Evolutionary conservation across 2,113 vertebrate genomes (phyloP).

Genomic region (Corvus moneduloides): DNA sequence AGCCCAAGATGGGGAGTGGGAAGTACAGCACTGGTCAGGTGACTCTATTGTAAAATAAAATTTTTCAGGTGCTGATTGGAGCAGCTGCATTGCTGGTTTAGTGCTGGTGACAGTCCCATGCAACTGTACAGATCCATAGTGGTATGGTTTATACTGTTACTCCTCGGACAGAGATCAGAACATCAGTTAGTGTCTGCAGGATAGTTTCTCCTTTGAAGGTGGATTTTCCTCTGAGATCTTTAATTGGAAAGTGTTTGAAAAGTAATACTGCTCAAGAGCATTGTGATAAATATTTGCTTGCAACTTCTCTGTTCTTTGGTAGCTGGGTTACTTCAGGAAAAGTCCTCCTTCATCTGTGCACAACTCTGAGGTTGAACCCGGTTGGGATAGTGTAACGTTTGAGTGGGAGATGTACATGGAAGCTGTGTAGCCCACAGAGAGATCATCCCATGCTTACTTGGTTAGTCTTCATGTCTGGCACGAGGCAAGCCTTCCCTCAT

Average conservation of each 20-base stretch:
- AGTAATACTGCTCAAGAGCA: not conserved
- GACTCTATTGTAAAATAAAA: not conserved
- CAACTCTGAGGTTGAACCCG: not conserved
- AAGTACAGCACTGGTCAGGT: not conserved
- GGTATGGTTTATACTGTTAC: rapidly evolving
- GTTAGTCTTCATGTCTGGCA: not conserved
- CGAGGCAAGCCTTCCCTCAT: not conserved
- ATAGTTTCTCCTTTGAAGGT: not conserved
- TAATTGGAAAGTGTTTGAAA: not conserved
- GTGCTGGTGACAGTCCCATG: not conserved
- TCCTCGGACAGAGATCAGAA: not conserved
- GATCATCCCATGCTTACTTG: not conserved
- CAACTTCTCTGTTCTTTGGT: not conserved
- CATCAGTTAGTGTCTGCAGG: not conserved
- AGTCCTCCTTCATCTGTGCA: not conserved
- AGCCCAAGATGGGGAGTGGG: not conserved
- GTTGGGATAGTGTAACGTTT: not conserved
- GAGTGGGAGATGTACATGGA: not conserved
- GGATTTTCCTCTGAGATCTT: not conserved
- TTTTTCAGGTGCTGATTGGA: not conserved
- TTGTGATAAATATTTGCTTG: not conserved
- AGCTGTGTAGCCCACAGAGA: not conserved
- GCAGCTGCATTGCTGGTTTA: not conserved
- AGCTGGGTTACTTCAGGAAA: not conserved
- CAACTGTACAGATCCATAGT: rapidly evolving